These are phyloP conservation scores for Meghimatium bilineatum DNA, from an alignment of 2,888 invertebrate genomes.

Conservation along the genomic window DNA sequence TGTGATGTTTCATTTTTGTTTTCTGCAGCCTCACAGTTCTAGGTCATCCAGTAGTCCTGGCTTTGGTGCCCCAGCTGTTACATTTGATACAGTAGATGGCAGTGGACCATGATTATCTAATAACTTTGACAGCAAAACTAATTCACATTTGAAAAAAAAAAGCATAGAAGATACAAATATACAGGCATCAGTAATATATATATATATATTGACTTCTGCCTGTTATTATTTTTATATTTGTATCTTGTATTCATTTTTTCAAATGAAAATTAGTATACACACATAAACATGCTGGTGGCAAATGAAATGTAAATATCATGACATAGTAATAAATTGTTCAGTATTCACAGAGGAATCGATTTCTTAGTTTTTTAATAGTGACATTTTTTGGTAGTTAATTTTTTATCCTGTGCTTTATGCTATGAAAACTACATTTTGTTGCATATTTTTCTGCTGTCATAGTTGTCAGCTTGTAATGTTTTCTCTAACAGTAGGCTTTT, in stretches of 20 bases:
- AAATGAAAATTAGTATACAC: neutral
- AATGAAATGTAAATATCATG: neutral
- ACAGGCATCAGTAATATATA: too few species aligned
- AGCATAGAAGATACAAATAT: neutral
- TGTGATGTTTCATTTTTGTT: neutral
- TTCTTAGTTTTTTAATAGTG: neutral
- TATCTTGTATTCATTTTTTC: too few species aligned
- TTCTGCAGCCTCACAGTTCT: neutral
- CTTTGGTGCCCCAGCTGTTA: slow-evolving; percentile 34
- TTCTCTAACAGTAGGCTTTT: too few species aligned
- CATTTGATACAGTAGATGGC: slow-evolving; percentile 1
- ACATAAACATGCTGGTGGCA: neutral
- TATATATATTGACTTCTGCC: too few species aligned
- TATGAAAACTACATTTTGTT: too few species aligned
- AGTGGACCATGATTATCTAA: neutral
- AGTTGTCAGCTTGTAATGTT: too few species aligned
- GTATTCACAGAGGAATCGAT: neutral
- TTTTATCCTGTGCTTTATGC: too few species aligned
- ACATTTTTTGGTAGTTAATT: too few species aligned
- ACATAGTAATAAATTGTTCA: neutral
- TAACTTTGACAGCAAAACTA: neutral
- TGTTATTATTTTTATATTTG: too few species aligned
- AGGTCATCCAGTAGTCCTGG: neutral
- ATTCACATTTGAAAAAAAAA: neutral
- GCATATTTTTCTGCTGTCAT: neutral